Evolutionary conservation across 2,888 invertebrate species (phyloP), one percentile per base, ranked within the genome.

Genomic region (Pollenia angustigena): DNA sequence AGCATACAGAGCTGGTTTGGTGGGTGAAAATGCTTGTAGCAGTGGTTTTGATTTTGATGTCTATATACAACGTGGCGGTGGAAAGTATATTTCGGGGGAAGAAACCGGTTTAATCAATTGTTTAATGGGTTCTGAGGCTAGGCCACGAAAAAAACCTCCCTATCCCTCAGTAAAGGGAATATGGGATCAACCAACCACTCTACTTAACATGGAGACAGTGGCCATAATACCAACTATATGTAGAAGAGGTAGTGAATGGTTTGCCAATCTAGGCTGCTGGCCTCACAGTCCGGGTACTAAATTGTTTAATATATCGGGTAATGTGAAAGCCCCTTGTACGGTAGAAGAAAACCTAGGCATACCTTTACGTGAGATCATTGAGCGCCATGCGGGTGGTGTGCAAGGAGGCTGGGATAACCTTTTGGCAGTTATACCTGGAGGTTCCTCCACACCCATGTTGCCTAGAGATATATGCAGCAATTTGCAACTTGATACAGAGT

Each of bases 261-360:
- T 99, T 94, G 97, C 97, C 0, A 95, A 97, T 0, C 97, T 99
- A 93, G 99, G 99, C 0, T 95, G 99, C 14, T 95, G 97, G 0
- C 80, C 97, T 0, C 96, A 98, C 92, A 99, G 99, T 94, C 96
- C 97, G 0, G 99, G 99, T 88, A 99, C 99, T 0, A 99, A 98
- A 94, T 94, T 99, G 66, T 99, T 96, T 94, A 99, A 98, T 93
- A 99, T 99, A 88, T 98, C 98, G 0, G 99, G 99, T 0, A 98
- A 99, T 92, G 99, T 99, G 1, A 98, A 98, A 92, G 97, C 96
- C 60, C 99, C 99, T 0, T 98, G 98, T 93, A 99, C 99, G 0
- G 99, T 99, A 0, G 99, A 99, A 93, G 99, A 99, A 92, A 99
- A 99, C 94, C 99, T 99, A 99, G 99, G 99, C 78, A 97, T 99